Conservation (phyloP, 37 sponge, comb jelly and placozoan genomes). For the Agelas oroides region DNA sequence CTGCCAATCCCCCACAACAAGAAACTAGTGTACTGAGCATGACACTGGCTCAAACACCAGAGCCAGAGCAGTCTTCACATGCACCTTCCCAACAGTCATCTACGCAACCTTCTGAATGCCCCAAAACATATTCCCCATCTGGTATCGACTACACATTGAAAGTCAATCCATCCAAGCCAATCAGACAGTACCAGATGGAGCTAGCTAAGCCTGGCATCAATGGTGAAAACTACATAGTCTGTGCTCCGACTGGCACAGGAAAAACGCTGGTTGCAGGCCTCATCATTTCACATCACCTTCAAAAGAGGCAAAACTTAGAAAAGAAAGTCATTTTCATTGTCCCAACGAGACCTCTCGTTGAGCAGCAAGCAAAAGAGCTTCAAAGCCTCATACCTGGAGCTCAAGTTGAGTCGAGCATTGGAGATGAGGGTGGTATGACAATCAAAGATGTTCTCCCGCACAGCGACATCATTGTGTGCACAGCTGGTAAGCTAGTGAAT, state of each 20-base stretch:
- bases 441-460: not conserved
- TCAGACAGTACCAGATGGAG: slow-evolving; percentile 61
- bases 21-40: too few species aligned
- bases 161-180: not conserved
- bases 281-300: slow-evolving; percentile 55
- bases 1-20: too few species aligned
- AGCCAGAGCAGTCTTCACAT: too few species aligned
- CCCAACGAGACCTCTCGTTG: slow-evolving; percentile 61
- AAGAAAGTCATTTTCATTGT: slow-evolving; percentile 64
- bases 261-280: slow-evolving; percentile 66
- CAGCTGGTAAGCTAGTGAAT: slow-evolving; percentile 66
- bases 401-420: slow-evolving; percentile 22
- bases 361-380: slow-evolving; percentile 64
- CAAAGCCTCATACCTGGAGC: slow-evolving; percentile 17
- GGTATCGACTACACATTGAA: not conserved
- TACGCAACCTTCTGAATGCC: too few species aligned
- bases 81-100: too few species aligned
- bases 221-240: slow-evolving; percentile 64
- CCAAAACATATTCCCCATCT: too few species aligned
- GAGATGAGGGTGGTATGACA: slow-evolving; percentile 14
- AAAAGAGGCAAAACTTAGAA: not conserved
- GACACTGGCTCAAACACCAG: too few species aligned
- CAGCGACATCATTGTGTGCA: slow-evolving; percentile 71
- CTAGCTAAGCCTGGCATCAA: slow-evolving; percentile 63
- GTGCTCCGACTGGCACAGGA: slow-evolving; percentile 78